phyloP scores from a whole-genome alignment of 2,113 vertebrate species.

The Butorides virescens region DNA sequence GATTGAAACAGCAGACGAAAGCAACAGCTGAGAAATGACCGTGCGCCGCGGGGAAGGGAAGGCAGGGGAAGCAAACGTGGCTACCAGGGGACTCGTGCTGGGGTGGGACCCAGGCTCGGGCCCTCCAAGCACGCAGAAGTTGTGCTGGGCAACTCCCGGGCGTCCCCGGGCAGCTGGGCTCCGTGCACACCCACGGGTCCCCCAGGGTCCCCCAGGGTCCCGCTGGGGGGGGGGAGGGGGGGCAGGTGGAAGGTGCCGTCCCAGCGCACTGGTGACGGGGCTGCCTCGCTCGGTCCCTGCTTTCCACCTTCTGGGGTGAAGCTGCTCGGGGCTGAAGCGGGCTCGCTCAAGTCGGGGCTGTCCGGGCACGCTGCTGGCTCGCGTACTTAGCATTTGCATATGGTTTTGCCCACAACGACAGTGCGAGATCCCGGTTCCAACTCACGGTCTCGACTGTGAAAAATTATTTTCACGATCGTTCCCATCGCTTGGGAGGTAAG shows the following conservation, averaged over 20 bases:
- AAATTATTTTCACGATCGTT: fast-evolving
- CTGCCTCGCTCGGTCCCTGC: neutral
- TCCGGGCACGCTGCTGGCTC: neutral
- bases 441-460: neutral
- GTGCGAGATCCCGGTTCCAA: neutral
- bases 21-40: neutral
- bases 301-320: neutral
- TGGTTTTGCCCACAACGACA: neutral
- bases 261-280: neutral
- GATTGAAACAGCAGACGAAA: neutral
- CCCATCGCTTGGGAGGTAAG: neutral
- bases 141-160: fast-evolving
- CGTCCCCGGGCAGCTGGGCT: neutral
- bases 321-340: neutral
- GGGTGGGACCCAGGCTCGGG: neutral
- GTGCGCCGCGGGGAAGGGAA: fast-evolving
- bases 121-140: neutral
- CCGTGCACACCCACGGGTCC: neutral
- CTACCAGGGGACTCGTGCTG: neutral
- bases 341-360: neutral
- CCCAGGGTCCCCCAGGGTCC: neutral
- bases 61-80: fast-evolving
- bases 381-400: fast-evolving
- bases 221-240: neutral
- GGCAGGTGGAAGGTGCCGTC: neutral